phyloP scores from a whole-genome alignment of 23 tunicate species.

The Ascidia mentula region DNA sequence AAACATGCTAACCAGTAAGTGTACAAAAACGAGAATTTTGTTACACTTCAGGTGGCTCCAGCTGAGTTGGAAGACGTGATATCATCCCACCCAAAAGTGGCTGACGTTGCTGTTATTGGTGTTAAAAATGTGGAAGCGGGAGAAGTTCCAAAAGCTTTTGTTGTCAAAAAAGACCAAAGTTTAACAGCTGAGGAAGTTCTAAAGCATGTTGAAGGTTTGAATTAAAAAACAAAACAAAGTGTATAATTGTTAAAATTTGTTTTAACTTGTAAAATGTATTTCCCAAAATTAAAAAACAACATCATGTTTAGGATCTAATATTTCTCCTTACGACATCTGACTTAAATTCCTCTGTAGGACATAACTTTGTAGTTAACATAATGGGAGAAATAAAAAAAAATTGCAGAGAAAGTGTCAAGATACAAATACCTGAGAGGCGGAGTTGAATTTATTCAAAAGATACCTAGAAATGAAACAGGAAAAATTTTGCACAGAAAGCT shows the following conservation, averaged over 20 bases:
- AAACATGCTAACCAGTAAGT: no score
- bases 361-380: no score
- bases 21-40: no score
- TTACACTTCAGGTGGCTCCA: conserved; percentile 61
- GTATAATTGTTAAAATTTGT: no score
- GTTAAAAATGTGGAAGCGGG: conserved; percentile 48
- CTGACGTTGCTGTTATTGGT: conserved; percentile 64
- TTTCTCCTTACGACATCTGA: no score
- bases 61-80: conserved; percentile 56
- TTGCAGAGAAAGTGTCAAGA: conserved; percentile 26
- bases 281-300: no score
- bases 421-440: conserved; percentile 56
- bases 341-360: no score
- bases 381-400: not conserved
- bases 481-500: conserved; percentile 40
- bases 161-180: conserved; percentile 34
- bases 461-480: conserved; percentile 39
- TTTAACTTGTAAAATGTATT: no score
- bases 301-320: no score
- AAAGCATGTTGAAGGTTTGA: conserved; percentile 44
- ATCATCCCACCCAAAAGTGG: conserved; percentile 37
- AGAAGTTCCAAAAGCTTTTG: conserved; percentile 63
- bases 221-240: no score
- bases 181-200: conserved; percentile 36
- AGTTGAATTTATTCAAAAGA: conserved; percentile 21